These are phyloP conservation scores for Eremobia ochroleuca DNA, from an alignment of 2,888 invertebrate genomes.

Conservation along the genomic window DNA sequence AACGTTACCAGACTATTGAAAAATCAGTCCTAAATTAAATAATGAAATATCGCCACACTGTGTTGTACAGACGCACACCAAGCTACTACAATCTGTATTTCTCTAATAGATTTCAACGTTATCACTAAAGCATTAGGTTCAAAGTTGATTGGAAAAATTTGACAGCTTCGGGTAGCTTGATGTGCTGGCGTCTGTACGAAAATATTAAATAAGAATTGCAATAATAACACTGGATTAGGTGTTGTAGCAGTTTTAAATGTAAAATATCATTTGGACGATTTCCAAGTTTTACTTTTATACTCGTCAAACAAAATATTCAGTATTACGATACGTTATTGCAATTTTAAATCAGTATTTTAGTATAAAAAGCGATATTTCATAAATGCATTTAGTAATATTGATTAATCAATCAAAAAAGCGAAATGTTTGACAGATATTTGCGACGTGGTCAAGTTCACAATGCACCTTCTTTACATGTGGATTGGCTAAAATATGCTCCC, in stretches of 20 bases:
- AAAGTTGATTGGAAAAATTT: too few species aligned
- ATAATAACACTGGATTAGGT: neutral
- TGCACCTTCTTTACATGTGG: neutral
- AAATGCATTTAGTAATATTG: neutral
- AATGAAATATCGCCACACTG: neutral
- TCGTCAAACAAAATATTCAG: neutral
- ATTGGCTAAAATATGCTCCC: neutral
- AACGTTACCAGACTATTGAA: too few species aligned
- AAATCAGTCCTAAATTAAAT: neutral
- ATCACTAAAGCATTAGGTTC: too few species aligned
- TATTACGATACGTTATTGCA: neutral
- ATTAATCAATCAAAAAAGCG: neutral
- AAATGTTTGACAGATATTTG: neutral
- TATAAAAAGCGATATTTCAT: neutral
- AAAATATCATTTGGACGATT: neutral
- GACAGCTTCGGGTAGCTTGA: too few species aligned
- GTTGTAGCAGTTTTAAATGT: neutral
- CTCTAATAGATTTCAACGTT: too few species aligned
- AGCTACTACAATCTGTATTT: too few species aligned
- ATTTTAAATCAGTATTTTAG: neutral
- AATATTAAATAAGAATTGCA: neutral
- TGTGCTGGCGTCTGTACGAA: too few species aligned
- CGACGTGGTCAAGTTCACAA: neutral
- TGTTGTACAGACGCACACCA: too few species aligned
- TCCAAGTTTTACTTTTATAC: neutral